Evolutionary conservation across 2,888 invertebrate species (phyloP).

Genomic region (Pachymerium ferrugineum): DNA sequence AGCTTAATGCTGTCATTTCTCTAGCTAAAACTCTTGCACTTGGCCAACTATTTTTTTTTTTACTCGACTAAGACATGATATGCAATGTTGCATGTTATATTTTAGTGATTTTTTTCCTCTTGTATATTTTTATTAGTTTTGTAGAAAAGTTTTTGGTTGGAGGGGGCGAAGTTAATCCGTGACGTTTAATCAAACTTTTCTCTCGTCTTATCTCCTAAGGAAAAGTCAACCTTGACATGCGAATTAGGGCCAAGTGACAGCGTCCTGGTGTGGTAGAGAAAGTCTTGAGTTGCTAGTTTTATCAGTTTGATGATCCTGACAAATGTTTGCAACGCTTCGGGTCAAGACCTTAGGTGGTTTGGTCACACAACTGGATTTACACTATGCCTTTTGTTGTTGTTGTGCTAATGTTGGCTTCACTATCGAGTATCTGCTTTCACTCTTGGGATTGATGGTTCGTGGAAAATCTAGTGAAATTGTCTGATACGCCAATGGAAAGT

Average conservation of each 20-base stretch:
- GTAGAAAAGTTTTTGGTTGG: too few species aligned
- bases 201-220: too few species aligned
- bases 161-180: too few species aligned
- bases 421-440: background rate
- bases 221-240: background rate
- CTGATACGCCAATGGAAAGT: background rate
- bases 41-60: background rate
- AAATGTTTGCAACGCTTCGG: background rate
- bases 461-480: background rate
- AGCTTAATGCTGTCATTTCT: slow-evolving; percentile 15
- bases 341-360: background rate
- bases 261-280: background rate
- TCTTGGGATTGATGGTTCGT: background rate
- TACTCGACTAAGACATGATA: background rate
- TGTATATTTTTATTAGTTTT: too few species aligned
- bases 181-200: too few species aligned
- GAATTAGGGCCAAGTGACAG: too few species aligned
- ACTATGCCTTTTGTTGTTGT: background rate
- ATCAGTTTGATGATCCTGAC: slow-evolving; percentile 14
- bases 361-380: background rate
- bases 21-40: background rate
- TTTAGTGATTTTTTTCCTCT: too few species aligned
- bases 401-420: background rate
- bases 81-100: background rate
- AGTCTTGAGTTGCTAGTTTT: background rate